Base-by-base conservation (phyloP, 2,888 invertebrate species). In the Luperina testacea region DNA sequence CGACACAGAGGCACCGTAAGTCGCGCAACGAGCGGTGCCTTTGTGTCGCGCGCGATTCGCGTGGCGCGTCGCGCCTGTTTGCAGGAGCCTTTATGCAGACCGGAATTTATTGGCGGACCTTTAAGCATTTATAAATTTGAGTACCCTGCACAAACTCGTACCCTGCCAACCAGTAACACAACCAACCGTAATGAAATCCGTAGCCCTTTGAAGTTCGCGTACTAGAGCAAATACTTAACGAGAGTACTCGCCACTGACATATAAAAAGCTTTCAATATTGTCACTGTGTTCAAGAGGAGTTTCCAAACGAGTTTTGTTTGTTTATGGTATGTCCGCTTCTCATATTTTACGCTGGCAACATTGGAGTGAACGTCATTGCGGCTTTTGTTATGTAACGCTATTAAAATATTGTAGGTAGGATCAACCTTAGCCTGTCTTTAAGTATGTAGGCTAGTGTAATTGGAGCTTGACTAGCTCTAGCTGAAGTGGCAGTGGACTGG, bases 251-350 rank as follows among this genome's bases (percentile, higher is more conserved):
- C 82, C 71, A 67, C 61, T 82, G 74, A 84, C 76, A 84, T 72
- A 82, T 84, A 85, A 85, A 84, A 84, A 85, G 79, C 85, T 75
- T 82, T 75, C 84, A 85, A 85, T 84, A 85, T 75, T 85, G 74
- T 85, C 82, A 80, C 82, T 75, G 76, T 57, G 72, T 75, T 77
- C 76, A 82, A 75, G 76, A 67, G 72, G 75, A 85, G 76, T 82
- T 85, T 75, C 27, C 76, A 77, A 82, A 84, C 74, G 82, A 77
- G 73, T 82, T 82, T 82, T 79, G 79, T 84, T 85, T 82, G 80
- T 77, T 59, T 75, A 82, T 80, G 69, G 68, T 80, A 57, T 67
- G 80, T 64, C 76, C 76, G 74, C 57, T 72, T 79, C 59, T 75
- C 27, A 77, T 72, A 75, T 75, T 77, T 82, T 77, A 42, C 27